Evolutionary conservation across 2,113 vertebrate species (phyloP).

Genomic region (Vireo altiloquus): DNA sequence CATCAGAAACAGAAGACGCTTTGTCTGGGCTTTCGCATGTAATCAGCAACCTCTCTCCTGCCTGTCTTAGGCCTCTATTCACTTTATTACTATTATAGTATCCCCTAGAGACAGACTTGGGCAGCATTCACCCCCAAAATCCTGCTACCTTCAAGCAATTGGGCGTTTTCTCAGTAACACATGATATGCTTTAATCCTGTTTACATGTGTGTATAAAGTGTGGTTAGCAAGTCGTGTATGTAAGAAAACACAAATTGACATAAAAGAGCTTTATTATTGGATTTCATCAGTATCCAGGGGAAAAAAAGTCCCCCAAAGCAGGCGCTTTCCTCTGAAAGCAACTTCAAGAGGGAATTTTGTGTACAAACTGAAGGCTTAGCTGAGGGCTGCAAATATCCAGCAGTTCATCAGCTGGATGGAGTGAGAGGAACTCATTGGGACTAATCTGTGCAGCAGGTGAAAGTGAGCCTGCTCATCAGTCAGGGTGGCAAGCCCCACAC

Average conservation of each 20-base stretch:
- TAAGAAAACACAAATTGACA: neutral
- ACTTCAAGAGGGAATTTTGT: neutral
- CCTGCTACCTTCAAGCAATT: conserved; percentile 29
- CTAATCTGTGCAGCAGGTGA: neutral
- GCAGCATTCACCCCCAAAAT: conserved; percentile 4
- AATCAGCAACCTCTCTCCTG: conserved; percentile 47
- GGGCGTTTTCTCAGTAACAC: neutral
- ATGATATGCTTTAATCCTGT: neutral
- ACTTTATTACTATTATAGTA: conserved; percentile 17
- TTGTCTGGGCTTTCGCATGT: conserved; percentile 55
- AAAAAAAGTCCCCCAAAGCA: neutral
- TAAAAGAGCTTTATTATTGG: neutral
- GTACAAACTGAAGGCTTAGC: neutral
- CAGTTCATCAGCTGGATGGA: neutral
- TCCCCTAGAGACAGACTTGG: conserved; percentile 20
- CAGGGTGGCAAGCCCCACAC: neutral
- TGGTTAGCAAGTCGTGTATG: neutral
- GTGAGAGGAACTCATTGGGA: rapidly evolving
- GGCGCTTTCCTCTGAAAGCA: neutral
- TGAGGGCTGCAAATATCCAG: neutral
- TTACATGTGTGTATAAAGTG: neutral
- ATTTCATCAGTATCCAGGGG: neutral
- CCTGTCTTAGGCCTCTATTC: conserved; percentile 17
- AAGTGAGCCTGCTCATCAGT: neutral
- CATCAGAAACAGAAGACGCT: conserved; percentile 47